Base-by-base conservation (phyloP, 2,113 vertebrate genomes). In the Eptesicus fuscus region DNA sequence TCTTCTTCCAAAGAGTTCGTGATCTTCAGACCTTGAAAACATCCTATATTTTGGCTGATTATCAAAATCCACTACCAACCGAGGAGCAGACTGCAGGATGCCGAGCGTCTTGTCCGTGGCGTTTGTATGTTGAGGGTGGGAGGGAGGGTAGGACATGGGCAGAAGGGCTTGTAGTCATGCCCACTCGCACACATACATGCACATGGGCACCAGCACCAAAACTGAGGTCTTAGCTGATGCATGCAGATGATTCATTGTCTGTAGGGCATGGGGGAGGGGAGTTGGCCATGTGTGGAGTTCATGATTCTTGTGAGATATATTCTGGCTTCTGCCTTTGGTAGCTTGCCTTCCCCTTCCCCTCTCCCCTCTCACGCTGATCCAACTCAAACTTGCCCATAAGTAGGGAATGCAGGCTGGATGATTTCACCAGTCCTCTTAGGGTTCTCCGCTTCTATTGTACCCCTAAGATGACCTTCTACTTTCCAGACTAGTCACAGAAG, bases 1-100 rank as follows among this genome's bases (percentile, higher is more conserved):
- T 32, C 16, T 63, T 93, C 90, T 88, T 93, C 83, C 59, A 77
- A 67, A 80, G 51, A 73, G 65, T 76, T 89, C 74, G 40, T 49
- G 87, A 78, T 87, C 94, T 91, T 80, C 56, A 65, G 88, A 61
- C 59, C 49, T 88, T 63, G 49, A n/a, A 86, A 90, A 71, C 67
- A 77, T 9, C 47, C 56, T 93, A 5, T 25, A 32, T 42, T 73
- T 89, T 56, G 70, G 80, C 79, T 28, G 11, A 16, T 83, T 91
- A 63, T 91, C 93, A 71, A 92, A 91, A 84, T 91, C 84, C 87
- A 1, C 42, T 73, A 40, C 59, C 1, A 0, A 70, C 13, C 65
- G 22, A 94, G 56, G 40, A 5, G 12, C 47, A 3, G 13, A 70
- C 11, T 49, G 28, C 28, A 88, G 51, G 28, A 35, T 82, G 18